Evolutionary conservation across 1,140 invertebrate genomes (phyloP), one percentile per base, ranked within the genome.

Genomic region (Drosophila cardini): DNA sequence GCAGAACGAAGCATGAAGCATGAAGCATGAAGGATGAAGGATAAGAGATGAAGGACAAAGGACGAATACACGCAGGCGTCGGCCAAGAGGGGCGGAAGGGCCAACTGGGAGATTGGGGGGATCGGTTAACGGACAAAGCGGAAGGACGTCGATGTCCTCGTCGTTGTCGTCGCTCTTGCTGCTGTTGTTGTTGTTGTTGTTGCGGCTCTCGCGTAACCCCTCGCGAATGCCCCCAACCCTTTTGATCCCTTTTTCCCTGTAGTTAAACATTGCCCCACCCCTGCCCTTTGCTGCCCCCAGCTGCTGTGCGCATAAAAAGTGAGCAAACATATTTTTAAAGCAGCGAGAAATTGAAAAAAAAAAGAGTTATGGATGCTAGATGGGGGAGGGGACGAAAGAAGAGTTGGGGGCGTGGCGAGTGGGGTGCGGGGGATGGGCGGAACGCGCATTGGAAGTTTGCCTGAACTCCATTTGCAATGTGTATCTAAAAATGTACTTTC

Each of bases 1-100:
- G 48, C 34, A 53, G 48, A 8, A 53, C 26, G 36, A 48, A 40
- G 38, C 38, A 40, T 40, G 38, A 40, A 40, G 38, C 4, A 40
- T 13, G n/a, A 13, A 40, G 8, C 4, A 58, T 30, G 52, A 34
- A 16, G 36, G 11, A 50, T 18, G 53, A 67, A 32, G 42, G 16
- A 56, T 4, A 8, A 57, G 16, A 26, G 36, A 36, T 10, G 34
- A 9, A 10, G 9, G 8, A 60, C 26, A 42, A 26, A 32, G 32
- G 10, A 56, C 26, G 52, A 65, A 36, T 16, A 13, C 69, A 58
- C 77, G 77, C 77, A 80, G 79, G 63, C 75, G 74, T 53, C 67
- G 52, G 30, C 13, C 13, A 45, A 18, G 65, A 10, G 26, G 7
- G 18, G 16, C 4, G 2, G 45, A 11, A 10, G 9, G n/a, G 9